phyloP scores from a whole-genome alignment of 2,113 vertebrate species.

The Ammospiza caudacuta region DNA sequence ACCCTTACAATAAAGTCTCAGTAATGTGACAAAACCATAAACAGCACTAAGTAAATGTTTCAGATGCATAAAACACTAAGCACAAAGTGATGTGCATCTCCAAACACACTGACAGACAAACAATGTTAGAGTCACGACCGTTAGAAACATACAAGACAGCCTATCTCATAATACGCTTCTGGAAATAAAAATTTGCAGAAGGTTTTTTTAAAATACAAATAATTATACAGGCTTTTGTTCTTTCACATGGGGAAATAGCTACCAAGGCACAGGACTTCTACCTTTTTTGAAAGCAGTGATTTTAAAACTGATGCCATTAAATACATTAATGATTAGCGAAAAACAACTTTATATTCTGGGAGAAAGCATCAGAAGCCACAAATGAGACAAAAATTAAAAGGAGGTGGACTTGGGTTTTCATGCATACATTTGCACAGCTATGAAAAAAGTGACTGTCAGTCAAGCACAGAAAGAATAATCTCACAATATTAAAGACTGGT shows the following conservation, averaged over 20 bases:
- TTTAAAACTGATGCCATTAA: not conserved
- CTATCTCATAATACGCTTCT: not conserved
- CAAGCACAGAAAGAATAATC: not conserved
- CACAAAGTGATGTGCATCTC: not conserved
- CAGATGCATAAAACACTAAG: not conserved
- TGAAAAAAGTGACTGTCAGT: not conserved
- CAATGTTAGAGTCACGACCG: not conserved
- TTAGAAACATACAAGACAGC: not conserved
- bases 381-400: not conserved
- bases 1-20: not conserved
- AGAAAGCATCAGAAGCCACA: not conserved
- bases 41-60: not conserved
- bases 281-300: not conserved
- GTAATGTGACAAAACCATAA: not conserved
- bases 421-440: not conserved
- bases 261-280: not conserved
- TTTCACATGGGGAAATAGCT: not conserved
- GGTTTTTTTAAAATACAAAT: not conserved
- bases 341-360: not conserved
- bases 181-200: not conserved
- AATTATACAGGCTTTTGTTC: not conserved
- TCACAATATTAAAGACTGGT: not conserved
- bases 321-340: not conserved
- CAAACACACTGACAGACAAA: not conserved
- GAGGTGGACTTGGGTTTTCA: not conserved